Base-by-base conservation (phyloP, 2,113 vertebrate species). In the Mionectes macconnelli region DNA sequence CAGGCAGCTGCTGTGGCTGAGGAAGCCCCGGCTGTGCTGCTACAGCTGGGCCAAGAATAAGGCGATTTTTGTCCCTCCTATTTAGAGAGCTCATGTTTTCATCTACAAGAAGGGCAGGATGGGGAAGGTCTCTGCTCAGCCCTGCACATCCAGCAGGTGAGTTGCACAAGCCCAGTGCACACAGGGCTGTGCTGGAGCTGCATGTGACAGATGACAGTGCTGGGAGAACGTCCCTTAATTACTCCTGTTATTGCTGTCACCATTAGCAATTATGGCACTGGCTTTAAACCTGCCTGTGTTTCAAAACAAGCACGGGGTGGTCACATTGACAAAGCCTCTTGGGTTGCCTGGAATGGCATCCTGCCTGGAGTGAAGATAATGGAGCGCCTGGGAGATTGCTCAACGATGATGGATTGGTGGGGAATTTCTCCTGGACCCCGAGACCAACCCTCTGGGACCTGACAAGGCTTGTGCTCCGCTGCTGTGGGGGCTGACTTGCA, bases 401-500 rank as follows among this genome's bases (percentile, higher is more conserved):
- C 95, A 90, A 64, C 1, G 28, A 24, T 94, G 93, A 93, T 75
- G 82, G 93, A 90, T 88, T 12, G 44, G 39, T 70, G 60, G 85
- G 37, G 80, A 96, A 89, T 75, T 69, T 77, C 90, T 89, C 68
- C 25, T 14, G 53, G 92, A 89, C 94, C 79, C 84, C 2, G 24
- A 33, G 55, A 83, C 5, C 75, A 52, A 2, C 60, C 52, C 79
- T 75, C 68, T 81, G 73, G 85, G 66, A 35, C 79, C 79, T 92
- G 96, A 87, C 72, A 87, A 92, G 84, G 92, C 88, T 96, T 94
- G 95, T 64, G 94, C 74, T 7, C 39, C 9, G 69, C 15, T 87
- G 68, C 63, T 49, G 62, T 12, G 37, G 72, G 25, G 76, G 64
- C 25, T 72, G 75, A 4, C 64, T 95, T 96, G 88, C 93, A 86